Base-by-base conservation (phyloP, 2,888 invertebrate genomes). In the Patella ulyssiponensis region DNA sequence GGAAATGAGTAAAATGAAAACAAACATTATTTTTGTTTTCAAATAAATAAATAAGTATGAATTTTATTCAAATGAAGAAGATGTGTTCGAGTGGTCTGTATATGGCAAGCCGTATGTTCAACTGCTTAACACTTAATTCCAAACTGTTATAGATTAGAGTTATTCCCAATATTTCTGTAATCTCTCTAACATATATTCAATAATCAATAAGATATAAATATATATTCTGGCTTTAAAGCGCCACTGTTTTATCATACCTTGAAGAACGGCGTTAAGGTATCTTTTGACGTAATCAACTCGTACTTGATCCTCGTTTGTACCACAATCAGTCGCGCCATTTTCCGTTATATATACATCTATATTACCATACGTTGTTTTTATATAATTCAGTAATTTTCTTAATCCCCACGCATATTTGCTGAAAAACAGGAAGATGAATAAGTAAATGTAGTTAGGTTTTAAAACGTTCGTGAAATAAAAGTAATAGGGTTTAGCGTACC, bases 201-300 rank as follows among this genome's bases (percentile, higher is more conserved):
- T 33, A 33, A 9, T 44, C 44, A 44, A 9, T 44, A 44, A 44
- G 9, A 44, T 44, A 44, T 44, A 44, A 9, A 44, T 44, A 44
- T 9, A 1, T 9, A 44, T 44, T 7, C 9, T 44, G 9, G 44
- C 44, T 44, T 44, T 9, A 9, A 44, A 7, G 44, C 7, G 44
- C 9, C 44, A 44, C 9, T 44, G 44, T 0, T 1, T 9, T 44
- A 9, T 44, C 1, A 73, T 72, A 90, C 90, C 89, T 85, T 88
- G 86, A 27, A 90, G 81, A 5, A 90, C 85, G 70, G 88, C 86
- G 69, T 87, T 87, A 64, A 88, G 86, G 82, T 89, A 88, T 17
- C 80, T 78, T 69, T 84, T 87, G 82, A 88, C 85, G 81, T 85
- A 89, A 17, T 85, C 79, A 11, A 90, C 83, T 23, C 90, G 83